These are phyloP conservation scores for Piaya cayana DNA, from an alignment of 2,113 vertebrate genomes.

Conservation along the genomic window DNA sequence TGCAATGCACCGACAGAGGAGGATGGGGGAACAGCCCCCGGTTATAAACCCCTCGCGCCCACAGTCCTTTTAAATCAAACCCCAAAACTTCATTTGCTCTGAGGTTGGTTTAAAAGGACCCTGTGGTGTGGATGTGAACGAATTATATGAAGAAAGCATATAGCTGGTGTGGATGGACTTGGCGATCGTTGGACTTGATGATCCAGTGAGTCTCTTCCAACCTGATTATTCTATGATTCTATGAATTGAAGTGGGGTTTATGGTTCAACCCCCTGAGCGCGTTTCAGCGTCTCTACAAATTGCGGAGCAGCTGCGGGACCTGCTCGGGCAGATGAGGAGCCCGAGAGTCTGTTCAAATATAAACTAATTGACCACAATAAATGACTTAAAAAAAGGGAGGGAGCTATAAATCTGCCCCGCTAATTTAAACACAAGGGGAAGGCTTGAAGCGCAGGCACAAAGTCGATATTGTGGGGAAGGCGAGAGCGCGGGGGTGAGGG, in stretches of 20 bases:
- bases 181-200: too few relatives aligned
- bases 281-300: background rate
- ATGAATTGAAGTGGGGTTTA: constrained; percentile 38
- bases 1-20: background rate
- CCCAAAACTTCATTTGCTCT: background rate
- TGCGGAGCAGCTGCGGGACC: constrained; percentile 12
- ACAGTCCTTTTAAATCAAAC: background rate
- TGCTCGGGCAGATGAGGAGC: constrained; percentile 64
- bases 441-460: constrained; percentile 52
- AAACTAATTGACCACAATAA: constrained; percentile 72
- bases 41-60: background rate
- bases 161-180: too few relatives aligned
- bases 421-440: constrained; percentile 66
- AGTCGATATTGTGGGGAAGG: constrained; percentile 51
- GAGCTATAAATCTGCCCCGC: constrained; percentile 67
- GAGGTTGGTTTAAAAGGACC: background rate
- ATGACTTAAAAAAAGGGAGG: constrained; percentile 72
- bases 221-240: too few relatives aligned
- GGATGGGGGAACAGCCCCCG: background rate
- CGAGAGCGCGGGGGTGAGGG: background rate
- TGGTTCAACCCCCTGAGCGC: constrained; percentile 50
- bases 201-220: too few relatives aligned
- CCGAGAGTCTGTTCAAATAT: constrained; percentile 61
- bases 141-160: too few relatives aligned
- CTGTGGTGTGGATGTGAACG: background rate